phyloP scores from a whole-genome alignment of 2,113 vertebrate genomes.

The rat (Rattus norvegicus) region DNA sequence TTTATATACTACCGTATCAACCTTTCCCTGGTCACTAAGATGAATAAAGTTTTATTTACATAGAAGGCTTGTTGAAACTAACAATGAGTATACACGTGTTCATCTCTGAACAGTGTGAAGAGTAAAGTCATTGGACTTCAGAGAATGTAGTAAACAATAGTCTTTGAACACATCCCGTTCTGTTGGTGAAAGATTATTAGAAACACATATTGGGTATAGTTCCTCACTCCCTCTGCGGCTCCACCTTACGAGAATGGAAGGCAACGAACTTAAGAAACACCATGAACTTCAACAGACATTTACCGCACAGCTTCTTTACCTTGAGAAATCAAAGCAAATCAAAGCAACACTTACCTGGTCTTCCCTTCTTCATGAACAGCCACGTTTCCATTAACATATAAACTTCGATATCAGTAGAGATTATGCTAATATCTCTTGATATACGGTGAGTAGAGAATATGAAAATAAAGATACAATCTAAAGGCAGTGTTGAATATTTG shows the following conservation, averaged over 20 bases:
- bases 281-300: not conserved
- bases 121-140: not conserved
- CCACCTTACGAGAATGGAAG: not conserved
- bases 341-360: constrained; percentile 57
- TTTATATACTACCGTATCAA: not conserved
- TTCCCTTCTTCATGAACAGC: not conserved
- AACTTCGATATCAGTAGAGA: constrained; percentile 11
- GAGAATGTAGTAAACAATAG: not conserved
- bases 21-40: not conserved
- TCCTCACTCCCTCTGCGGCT: constrained; percentile 1
- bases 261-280: not conserved
- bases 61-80: not conserved
- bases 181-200: not conserved
- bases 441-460: not conserved
- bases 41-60: not conserved
- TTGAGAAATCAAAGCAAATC: constrained; percentile 30
- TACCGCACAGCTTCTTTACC: not conserved
- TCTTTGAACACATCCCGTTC: not conserved
- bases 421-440: not conserved
- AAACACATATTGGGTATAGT: not conserved
- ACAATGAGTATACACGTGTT: not conserved
- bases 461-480: not conserved
- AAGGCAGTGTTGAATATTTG: constrained; percentile 48
- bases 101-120: not conserved
- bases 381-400: not conserved